A percentile compares a stretch with the other conserved stretches of the same genome.
These are phyloP conservation scores for Parasteatoda tepidariorum DNA, from an alignment of 1,140 invertebrate species.

Conservation along the genomic window DNA sequence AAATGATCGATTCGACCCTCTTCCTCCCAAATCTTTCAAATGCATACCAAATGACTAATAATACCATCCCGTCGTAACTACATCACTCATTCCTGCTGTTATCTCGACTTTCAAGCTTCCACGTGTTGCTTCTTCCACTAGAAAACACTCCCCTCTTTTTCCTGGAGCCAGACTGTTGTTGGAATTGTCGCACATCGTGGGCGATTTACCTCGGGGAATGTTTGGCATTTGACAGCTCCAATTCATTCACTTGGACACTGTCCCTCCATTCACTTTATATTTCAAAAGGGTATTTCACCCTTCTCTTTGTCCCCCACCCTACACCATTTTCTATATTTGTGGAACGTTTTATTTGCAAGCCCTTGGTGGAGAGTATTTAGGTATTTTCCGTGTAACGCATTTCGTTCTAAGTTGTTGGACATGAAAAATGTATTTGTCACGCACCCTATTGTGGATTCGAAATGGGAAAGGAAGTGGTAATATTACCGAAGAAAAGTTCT, in stretches of 20 bases:
- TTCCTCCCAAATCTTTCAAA: no score
- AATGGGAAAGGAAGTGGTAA: no score
- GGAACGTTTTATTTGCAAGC: background rate
- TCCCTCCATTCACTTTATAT: background rate
- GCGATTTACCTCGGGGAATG: background rate
- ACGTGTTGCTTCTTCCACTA: no score
- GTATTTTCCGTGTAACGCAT: background rate
- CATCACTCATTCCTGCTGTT: no score
- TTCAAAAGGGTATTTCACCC: background rate
- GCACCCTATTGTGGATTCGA: no score
- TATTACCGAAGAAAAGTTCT: no score
- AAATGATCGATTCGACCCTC: no score
- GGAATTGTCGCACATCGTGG: background rate
- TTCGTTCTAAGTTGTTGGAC: background rate
- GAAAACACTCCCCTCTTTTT: background rate
- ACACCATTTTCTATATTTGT: background rate
- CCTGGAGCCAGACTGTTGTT: background rate
- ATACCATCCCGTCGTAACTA: no score
- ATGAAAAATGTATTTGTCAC: background rate
- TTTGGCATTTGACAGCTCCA: background rate
- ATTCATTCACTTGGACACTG: background rate
- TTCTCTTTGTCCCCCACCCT: background rate
- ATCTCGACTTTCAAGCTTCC: no score
- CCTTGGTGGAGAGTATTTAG: background rate
- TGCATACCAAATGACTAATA: no score